Evolutionary conservation across 2,797 vertebrate genomes (phyloP), one percentile per base, ranked within the genome.

Genomic region (Rhabdophis nuchalis): DNA sequence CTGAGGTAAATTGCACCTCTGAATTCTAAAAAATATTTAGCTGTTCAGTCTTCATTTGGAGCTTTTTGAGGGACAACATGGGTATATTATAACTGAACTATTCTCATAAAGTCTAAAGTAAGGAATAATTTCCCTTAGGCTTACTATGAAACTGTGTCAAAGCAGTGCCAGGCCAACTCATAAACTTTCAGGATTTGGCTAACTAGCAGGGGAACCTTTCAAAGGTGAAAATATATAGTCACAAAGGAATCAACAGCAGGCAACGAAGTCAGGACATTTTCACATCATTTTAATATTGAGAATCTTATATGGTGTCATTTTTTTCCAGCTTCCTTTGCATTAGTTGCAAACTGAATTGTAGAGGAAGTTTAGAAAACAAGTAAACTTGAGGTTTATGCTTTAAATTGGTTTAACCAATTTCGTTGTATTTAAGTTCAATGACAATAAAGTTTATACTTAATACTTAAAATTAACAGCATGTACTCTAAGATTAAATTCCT

Each of bases 161-260:
- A 57, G 13, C 18, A 2, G 56, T 61, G 46, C 54, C 23, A 88
- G 46, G 5, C 29, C 72, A 8, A 41, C 36, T 16, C 23, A 86
- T 57, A 57, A 32, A 23, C 58, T 25, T 23, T 57, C 61, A 88
- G 86, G 12, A 90, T 29, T 14, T 46, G 25, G 56, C 46, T 16
- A 85, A 58, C 32, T 5, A 87, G 54, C 2, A 4, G 57, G 7
- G 1, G 54, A 23, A 68, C 10, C 29, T 61, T 56, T 64, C 14
- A 92, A 68, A 36, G 0, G 5, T 68, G n/a, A 68, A 68, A 91
- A 91, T 68, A 88, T 9, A 94, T 92, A 57, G 29, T 4, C 86
- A 91, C 10, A 64, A 41, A 23, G 2, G 0, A 0, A n/a, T 1
- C 86, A 0, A 54, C 0, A 6, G 77, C 25, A 27, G 8, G 53